phyloP scores from a whole-genome alignment of 1,140 invertebrate genomes.

The Contarinia nasturtii region DNA sequence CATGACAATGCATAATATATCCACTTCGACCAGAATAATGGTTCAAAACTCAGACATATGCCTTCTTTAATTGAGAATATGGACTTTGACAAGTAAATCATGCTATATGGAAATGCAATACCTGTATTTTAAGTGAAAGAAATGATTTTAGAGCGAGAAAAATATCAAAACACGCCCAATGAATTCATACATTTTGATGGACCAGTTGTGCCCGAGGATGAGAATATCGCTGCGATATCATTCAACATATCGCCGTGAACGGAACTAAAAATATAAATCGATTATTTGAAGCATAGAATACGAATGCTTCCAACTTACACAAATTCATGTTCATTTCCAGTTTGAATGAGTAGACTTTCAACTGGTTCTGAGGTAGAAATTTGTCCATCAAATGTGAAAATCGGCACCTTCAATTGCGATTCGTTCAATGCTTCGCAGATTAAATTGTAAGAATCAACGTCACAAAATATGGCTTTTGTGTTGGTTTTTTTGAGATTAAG shows the following conservation, averaged over 20 bases:
- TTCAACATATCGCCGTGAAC: too few relatives aligned
- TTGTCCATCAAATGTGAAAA: not conserved
- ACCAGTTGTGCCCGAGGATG: slow-evolving; percentile 55
- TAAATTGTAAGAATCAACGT: not conserved
- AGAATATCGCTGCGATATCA: slow-evolving; percentile 18
- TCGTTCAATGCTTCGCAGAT: not conserved
- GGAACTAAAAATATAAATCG: not conserved
- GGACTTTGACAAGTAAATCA: too few relatives aligned
- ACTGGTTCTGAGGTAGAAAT: not conserved
- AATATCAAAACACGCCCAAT: slow-evolving; percentile 22
- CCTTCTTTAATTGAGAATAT: too few relatives aligned
- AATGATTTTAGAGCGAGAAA: too few relatives aligned
- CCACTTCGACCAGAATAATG: not conserved
- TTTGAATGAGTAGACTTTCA: not conserved
- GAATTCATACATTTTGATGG: slow-evolving; percentile 56
- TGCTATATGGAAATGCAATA: too few relatives aligned
- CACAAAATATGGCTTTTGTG: not conserved
- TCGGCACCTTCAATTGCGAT: not conserved
- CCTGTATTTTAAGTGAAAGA: too few relatives aligned
- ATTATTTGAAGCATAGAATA: not conserved
- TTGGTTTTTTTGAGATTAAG: not conserved
- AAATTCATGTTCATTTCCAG: not conserved
- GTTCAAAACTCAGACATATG: not conserved
- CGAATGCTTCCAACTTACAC: not conserved
- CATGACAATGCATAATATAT: not conserved